phyloP scores from a whole-genome alignment of 2,113 vertebrate species.

The Pagrus major region DNA sequence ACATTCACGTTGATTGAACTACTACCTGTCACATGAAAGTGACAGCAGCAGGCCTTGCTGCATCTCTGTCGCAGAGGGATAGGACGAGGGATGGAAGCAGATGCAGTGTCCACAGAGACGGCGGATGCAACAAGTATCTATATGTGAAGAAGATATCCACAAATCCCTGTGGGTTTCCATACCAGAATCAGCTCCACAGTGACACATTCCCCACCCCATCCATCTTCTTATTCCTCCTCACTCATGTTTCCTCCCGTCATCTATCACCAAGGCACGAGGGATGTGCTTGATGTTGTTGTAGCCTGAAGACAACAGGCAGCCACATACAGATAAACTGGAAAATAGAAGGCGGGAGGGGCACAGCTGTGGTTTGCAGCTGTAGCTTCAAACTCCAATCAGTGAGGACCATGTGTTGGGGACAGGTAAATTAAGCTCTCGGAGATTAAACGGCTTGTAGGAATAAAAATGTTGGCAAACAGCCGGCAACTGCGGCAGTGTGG shows the following conservation, averaged over 20 bases:
- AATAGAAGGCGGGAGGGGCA: background rate
- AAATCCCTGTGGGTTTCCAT: conserved; percentile 25
- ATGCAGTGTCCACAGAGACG: background rate
- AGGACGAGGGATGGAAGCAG: background rate
- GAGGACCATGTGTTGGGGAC: conserved; percentile 23
- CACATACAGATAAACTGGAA: conserved; percentile 24
- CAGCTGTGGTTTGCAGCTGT: conserved; percentile 51
- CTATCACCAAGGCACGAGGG: conserved; percentile 22
- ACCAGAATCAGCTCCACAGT: conserved; percentile 2
- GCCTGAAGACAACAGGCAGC: conserved; percentile 38
- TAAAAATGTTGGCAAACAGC: conserved; percentile 57
- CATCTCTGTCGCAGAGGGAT: conserved; percentile 14
- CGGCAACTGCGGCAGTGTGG: background rate
- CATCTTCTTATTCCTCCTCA: conserved; percentile 32
- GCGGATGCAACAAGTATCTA: background rate
- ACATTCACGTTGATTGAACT: conserved; percentile 34
- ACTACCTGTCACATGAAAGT: conserved; percentile 11
- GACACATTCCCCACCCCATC: conserved; percentile 30
- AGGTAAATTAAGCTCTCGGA: conserved; percentile 54
- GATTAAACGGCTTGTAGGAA: conserved; percentile 54
- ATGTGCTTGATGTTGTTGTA: conserved; percentile 28
- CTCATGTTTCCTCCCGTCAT: conserved; percentile 33
- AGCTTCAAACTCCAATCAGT: conserved; percentile 45
- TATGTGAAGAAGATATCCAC: background rate
- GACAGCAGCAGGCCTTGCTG: background rate